A percentile compares a stretch with the other conserved stretches of the same genome.
Evolutionary conservation across 2,888 invertebrate species (phyloP).

Genomic region (Ypsolopha sequella): DNA sequence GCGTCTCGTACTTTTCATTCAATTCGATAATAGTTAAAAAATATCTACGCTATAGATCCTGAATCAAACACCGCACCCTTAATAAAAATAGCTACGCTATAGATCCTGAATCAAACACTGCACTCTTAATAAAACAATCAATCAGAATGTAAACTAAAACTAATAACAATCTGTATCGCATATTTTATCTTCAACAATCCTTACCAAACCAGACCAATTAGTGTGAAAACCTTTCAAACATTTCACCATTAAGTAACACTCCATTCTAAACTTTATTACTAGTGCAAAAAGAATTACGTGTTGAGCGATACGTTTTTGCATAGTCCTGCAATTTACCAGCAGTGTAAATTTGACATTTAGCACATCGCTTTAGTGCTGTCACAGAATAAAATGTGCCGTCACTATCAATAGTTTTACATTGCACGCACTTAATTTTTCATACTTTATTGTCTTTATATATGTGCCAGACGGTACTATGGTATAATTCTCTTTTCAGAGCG

Average conservation of each 20-base stretch:
- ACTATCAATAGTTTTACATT: slow-evolving; percentile 58
- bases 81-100: not conserved
- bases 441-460: slow-evolving; percentile 34
- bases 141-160: slow-evolving; percentile 64
- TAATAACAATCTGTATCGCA: slow-evolving; percentile 61
- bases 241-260: no score
- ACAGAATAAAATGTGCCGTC: slow-evolving; percentile 60
- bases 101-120: not conserved
- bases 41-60: no score
- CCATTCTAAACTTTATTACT: no score
- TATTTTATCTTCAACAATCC: slow-evolving; percentile 71
- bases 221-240: slow-evolving; percentile 52
- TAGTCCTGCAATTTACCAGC: slow-evolving; percentile 50
- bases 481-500: no score
- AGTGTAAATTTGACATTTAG: slow-evolving; percentile 69
- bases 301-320: no score
- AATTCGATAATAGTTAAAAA: not conserved
- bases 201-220: slow-evolving; percentile 62
- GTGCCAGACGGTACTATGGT: no score
- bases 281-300: no score
- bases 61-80: not conserved
- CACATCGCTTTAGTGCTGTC: slow-evolving; percentile 63
- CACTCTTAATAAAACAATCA: slow-evolving; percentile 47
- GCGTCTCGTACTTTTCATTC: no score
- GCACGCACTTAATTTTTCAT: slow-evolving; percentile 49